Conservation (phyloP, 1,140 invertebrate species). For the Nautilus pompilius region DNA sequence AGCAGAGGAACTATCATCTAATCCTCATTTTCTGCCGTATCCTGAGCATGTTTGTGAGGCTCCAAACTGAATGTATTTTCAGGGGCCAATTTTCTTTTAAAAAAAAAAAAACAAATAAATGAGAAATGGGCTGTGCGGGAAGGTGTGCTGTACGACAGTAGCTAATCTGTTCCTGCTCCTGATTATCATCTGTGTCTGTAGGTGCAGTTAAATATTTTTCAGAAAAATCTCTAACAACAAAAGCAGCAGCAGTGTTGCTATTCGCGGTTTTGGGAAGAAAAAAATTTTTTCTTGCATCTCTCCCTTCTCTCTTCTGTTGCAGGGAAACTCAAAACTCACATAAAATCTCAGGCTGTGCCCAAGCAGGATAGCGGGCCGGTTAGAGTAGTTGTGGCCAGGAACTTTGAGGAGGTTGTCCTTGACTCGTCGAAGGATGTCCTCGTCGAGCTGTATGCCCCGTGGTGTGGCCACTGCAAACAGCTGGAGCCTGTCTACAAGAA, state of each 20-base stretch:
- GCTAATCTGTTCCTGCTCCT: too few species aligned
- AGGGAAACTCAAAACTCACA: constrained; percentile 76
- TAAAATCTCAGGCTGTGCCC: constrained; percentile 93
- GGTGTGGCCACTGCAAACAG: constrained; percentile 97
- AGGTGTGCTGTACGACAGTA: too few species aligned
- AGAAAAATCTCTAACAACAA: too few species aligned
- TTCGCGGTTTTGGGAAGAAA: too few species aligned
- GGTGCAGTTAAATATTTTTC: too few species aligned
- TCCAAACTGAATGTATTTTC: neutral
- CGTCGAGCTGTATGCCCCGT: constrained; percentile 96
- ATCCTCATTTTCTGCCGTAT: neutral
- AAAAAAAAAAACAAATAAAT: too few species aligned
- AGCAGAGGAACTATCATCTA: too few species aligned
- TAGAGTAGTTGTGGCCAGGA: constrained; percentile 89
- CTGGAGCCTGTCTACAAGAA: constrained; percentile 93
- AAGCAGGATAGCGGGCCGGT: constrained; percentile 81
- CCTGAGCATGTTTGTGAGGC: neutral
- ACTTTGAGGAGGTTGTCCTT: constrained; percentile 90
- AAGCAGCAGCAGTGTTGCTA: too few species aligned
- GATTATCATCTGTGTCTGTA: too few species aligned
- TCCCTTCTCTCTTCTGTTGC: constrained; percentile 14
- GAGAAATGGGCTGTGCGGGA: too few species aligned
- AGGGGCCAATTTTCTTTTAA: too few species aligned
- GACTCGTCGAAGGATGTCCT: constrained; percentile 90
- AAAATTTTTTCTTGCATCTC: constrained; percentile 3